Percentiles rank a stretch among this genome's conserved stretches.
phyloP scores from a whole-genome alignment of 2,888 invertebrate species.

The Drosophila ustulata region DNA sequence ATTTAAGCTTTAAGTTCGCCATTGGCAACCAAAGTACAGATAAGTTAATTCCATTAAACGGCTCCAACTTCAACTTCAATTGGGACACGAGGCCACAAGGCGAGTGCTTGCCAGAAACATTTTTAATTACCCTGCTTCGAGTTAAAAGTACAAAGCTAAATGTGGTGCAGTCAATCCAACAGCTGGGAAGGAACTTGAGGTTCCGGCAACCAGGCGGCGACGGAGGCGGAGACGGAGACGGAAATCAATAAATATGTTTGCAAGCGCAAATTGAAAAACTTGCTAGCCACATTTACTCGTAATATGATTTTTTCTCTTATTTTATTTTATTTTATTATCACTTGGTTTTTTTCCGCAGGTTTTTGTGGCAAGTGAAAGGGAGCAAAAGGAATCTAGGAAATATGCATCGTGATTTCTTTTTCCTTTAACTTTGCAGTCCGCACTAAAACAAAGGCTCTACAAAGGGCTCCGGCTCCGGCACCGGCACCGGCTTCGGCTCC shows the following conservation, averaged over 20 bases:
- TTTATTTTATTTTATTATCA: slow-evolving; percentile 28
- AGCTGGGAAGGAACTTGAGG: background rate
- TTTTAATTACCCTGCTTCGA: slow-evolving; percentile 55
- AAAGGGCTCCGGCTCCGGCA: slow-evolving; percentile 23
- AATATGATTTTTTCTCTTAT: slow-evolving; percentile 44
- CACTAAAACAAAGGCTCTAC: slow-evolving; percentile 68
- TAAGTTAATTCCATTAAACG: slow-evolving; percentile 66
- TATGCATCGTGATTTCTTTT: slow-evolving; percentile 70
- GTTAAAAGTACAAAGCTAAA: slow-evolving; percentile 9
- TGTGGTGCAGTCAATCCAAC: slow-evolving; percentile 1
- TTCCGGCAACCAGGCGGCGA: background rate
- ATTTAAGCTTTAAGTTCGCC: slow-evolving; percentile 35
- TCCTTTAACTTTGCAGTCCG: slow-evolving; percentile 43
- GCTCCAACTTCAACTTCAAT: slow-evolving; percentile 12
- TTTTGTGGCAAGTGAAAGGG: slow-evolving; percentile 20
- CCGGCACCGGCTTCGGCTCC: too few species aligned
- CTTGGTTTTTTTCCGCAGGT: background rate
- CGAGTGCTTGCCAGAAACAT: slow-evolving; percentile 36
- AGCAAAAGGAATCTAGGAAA: slow-evolving; percentile 55
- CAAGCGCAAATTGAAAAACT: slow-evolving; percentile 71
- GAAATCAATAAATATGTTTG: slow-evolving; percentile 79
- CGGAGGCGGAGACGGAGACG: slow-evolving; percentile 37
- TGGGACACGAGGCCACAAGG: background rate
- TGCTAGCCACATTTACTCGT: slow-evolving; percentile 61
- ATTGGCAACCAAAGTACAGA: slow-evolving; percentile 45